These are phyloP conservation scores for Hemicentrotus pulcherrimus DNA, from an alignment of 35 echinoderm and acorn worm genomes.

Conservation along the genomic window DNA sequence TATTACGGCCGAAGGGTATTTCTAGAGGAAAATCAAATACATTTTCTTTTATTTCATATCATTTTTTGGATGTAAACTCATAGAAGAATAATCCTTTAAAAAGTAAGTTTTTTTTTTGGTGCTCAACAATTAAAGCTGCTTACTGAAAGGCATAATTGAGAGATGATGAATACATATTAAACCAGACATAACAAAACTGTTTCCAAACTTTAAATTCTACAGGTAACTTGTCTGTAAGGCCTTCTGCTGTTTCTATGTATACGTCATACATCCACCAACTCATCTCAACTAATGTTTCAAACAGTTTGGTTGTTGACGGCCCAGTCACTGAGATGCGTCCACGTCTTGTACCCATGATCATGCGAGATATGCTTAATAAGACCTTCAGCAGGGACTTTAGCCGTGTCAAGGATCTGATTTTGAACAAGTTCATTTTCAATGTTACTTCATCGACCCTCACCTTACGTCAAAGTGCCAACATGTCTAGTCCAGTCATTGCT, in stretches of 20 bases:
- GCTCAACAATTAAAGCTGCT: no score
- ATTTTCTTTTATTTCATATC: no score
- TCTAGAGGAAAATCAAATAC: no score
- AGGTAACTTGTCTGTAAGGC: slow-evolving; percentile 66
- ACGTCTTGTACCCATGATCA: slow-evolving; percentile 45
- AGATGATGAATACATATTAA: not conserved
- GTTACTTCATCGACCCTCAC: slow-evolving; percentile 68
- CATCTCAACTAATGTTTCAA: slow-evolving; percentile 53
- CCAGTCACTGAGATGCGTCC: slow-evolving; percentile 68
- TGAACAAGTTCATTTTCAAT: slow-evolving; percentile 58
- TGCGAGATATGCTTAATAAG: slow-evolving; percentile 65
- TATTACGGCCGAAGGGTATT: no score
- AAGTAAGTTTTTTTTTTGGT: no score
- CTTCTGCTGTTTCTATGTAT: slow-evolving; percentile 54
- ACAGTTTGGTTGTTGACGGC: slow-evolving; percentile 67
- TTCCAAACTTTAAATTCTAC: not conserved
- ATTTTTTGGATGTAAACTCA: no score
- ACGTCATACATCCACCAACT: slow-evolving; percentile 55
- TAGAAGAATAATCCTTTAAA: no score
- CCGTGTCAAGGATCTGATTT: slow-evolving; percentile 46
- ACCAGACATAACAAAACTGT: not conserved
- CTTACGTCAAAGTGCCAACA: slow-evolving; percentile 37
- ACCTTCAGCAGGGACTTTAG: slow-evolving; percentile 49
- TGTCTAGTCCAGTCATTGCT: slow-evolving; percentile 36
- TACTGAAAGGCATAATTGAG: no score